Evolutionary conservation across 2,888 invertebrate species (phyloP).

Genomic region (Perithous albicinctus): DNA sequence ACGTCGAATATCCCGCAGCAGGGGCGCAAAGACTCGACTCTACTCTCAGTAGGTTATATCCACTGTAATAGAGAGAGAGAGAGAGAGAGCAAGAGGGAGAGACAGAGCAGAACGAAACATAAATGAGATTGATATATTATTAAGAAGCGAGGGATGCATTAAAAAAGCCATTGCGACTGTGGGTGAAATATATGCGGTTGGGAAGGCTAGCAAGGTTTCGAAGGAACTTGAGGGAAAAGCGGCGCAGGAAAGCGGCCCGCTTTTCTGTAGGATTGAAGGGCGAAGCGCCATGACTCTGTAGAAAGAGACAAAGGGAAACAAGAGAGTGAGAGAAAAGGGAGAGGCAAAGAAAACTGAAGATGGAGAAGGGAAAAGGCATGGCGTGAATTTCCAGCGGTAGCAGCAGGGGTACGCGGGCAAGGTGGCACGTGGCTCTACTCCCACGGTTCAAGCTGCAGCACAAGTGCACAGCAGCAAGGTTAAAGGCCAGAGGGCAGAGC

Average conservation of each 20-base stretch:
- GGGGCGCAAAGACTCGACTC: conserved; percentile 23
- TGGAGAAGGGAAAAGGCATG: conserved; percentile 42
- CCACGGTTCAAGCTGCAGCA: conserved; percentile 77
- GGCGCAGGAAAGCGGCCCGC: conserved; percentile 46
- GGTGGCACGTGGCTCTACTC: conserved; percentile 79
- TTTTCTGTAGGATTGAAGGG: conserved; percentile 39
- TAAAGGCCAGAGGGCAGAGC: conserved; percentile 71
- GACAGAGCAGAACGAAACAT: conserved; percentile 67
- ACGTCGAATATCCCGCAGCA: conserved; percentile 70
- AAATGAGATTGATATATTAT: conserved; percentile 83
- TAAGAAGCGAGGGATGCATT: conserved; percentile 78
- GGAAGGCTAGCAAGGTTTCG: conserved; percentile 65
- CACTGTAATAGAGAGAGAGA: conserved; percentile 19
- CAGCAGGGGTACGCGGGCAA: conserved; percentile 66
- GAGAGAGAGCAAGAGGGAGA: conserved; percentile 35
- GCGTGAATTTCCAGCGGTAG: conserved; percentile 69
- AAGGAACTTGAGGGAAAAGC: conserved; percentile 62
- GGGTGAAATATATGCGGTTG: conserved; percentile 79
- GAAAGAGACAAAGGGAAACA: conserved; percentile 43
- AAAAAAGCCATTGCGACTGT: conserved; percentile 76
- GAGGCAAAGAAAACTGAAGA: conserved; percentile 28
- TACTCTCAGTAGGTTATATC: not conserved
- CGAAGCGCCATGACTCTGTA: conserved; percentile 38
- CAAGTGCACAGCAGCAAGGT: conserved; percentile 79
- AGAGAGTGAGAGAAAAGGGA: conserved; percentile 34